Evolutionary conservation across 1,140 invertebrate species (phyloP).

Genomic region (Sipha flava): DNA sequence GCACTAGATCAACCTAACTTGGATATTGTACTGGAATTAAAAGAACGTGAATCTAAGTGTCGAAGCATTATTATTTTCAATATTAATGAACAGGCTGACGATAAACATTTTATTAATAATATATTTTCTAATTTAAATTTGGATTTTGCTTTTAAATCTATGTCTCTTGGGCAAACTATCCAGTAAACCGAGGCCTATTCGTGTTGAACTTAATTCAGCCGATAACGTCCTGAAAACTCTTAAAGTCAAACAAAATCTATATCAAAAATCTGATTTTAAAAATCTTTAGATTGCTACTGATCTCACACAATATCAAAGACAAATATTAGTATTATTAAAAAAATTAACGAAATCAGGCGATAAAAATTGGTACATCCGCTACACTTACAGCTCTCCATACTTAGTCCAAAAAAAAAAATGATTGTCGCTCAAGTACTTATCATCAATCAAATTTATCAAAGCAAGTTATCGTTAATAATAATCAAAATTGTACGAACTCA

Average conservation of each 20-base stretch:
- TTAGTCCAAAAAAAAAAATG: not conserved
- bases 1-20: too few species aligned
- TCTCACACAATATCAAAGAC: not conserved
- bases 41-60: not conserved
- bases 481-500: too few species aligned
- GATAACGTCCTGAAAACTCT: not conserved
- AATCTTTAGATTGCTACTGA: not conserved
- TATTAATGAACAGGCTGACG: not conserved
- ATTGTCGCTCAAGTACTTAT: not conserved
- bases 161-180: not conserved
- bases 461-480: too few species aligned
- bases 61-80: not conserved
- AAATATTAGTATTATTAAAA: not conserved
- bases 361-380: not conserved
- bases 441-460: not conserved
- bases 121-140: not conserved
- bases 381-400: not conserved
- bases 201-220: not conserved
- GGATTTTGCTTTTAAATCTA: not conserved
- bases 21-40: not conserved
- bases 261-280: not conserved
- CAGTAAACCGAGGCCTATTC: not conserved
- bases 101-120: not conserved
- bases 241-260: not conserved
- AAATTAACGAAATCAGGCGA: not conserved